These are phyloP conservation scores for Tarsius wallacei DNA, from an alignment of 2,797 vertebrate genomes.

Conservation along the genomic window DNA sequence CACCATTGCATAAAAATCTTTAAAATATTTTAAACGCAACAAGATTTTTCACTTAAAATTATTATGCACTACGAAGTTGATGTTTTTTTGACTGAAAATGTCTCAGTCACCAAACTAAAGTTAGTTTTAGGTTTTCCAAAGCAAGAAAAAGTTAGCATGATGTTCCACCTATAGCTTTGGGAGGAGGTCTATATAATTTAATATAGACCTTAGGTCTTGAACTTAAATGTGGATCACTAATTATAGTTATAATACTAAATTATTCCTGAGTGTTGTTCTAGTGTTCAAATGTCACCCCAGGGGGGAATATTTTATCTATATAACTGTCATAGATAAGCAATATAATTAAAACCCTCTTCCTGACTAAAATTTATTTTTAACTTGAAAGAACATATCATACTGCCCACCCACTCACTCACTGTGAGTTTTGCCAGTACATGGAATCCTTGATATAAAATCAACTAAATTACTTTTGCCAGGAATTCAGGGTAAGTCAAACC, in stretches of 20 bases:
- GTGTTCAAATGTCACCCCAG: conserved; percentile 22
- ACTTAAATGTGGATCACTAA: conserved; percentile 44
- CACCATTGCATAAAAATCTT: conserved; percentile 83
- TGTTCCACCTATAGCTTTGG: neutral
- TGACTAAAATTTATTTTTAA: conserved; percentile 79
- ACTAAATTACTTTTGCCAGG: conserved; percentile 58
- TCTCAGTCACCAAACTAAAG: neutral
- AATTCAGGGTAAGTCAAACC: conserved; percentile 64
- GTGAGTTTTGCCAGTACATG: neutral
- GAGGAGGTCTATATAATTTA: neutral
- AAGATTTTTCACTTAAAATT: conserved; percentile 71
- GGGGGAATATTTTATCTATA: conserved; percentile 68
- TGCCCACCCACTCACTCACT: conserved; percentile 44
- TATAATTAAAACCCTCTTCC: conserved; percentile 70
- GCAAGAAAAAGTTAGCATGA: neutral
- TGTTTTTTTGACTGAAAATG: conserved; percentile 63
- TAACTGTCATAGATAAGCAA: conserved; percentile 74
- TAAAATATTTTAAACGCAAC: conserved; percentile 77
- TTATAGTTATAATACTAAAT: conserved; percentile 35
- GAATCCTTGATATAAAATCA: conserved; percentile 57
- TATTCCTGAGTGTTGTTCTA: conserved; percentile 52
- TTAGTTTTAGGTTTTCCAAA: conserved; percentile 67
- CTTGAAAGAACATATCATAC: conserved; percentile 71
- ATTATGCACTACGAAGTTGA: conserved; percentile 66
- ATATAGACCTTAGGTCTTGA: neutral